Evolutionary conservation across 2,888 invertebrate genomes (phyloP), one percentile per base, ranked within the genome.

Genomic region (Fragum fragum): DNA sequence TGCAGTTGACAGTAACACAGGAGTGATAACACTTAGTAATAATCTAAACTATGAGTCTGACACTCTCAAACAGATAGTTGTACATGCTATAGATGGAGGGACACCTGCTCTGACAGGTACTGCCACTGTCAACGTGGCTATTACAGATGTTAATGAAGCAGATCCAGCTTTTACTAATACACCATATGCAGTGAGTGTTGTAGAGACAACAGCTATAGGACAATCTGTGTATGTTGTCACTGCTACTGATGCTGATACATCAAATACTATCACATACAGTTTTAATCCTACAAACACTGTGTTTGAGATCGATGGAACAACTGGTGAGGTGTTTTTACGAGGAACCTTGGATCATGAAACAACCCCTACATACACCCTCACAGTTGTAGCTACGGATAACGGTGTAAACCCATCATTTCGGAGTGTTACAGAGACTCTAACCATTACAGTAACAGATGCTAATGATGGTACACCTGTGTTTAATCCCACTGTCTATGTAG

Each of bases 91-190:
- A 57, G 84, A 84, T 63, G 73, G 66, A 18, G 84, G 91, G 1
- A 76, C 96, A 85, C 97, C 98, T 11, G 96, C 97, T 75, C 95
- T 98, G 57, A 97, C 98, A 42, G 97, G 97, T 85, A 98, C 98
- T 1, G 96, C 98, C 78, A 98, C 90, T 0, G 83, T 90, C 16
- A 87, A 88, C 42, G 80, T 92, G 16, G 81, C 76, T 9, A 85
- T 93, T 6, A 83, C 78, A 16, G 91, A 92, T 36, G 57, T 78
- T 14, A 84, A 84, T 63, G 84, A 84, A 36, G 26, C 61, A 28
- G 53, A 55, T 16, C 84, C 84, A n/a, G 72, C 23, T 1, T 84
- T 84, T 70, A 53, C 55, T 3, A 59, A 53, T 1, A 78, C 75
- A 14, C 78, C 80, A 23, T 84, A 81, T 61, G 29, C 72, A 9